Base-by-base conservation (phyloP, 2,888 invertebrate species). In the Matsumyia berberina region DNA sequence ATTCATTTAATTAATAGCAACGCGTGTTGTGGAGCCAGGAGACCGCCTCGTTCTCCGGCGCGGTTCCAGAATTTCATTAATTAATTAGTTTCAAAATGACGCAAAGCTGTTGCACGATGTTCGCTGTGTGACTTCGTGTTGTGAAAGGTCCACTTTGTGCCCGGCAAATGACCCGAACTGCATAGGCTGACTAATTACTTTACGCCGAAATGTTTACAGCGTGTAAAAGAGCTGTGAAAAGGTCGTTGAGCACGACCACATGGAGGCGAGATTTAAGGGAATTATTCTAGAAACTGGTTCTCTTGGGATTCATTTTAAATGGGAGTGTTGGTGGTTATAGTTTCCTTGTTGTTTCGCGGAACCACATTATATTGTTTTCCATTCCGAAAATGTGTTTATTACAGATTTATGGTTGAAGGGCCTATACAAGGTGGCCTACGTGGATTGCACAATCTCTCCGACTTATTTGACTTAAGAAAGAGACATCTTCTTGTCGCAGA, bases 1-100 rank as follows among this genome's bases (percentile, higher is more conserved):
- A 72, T 79, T 58, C 69, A 62, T 42, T 37, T 69, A 74, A 81
- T 69, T 57, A 69, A 81, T 24, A 62, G 55, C 46, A 33, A 66
- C 17, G 58, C 58, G 42, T 44, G 51, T 67, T 62, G 57, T 17
- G 24, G 37, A 37, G 24, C 31, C 8, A 9, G 12, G 17, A 9
- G 39, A 53, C n/a, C 42, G 8, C 37, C 19, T 37, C 15, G 19
- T 19, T 66, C 31, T 44, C 37, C 46, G 33, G 11, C 17, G 11
- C 17, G 39, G 31, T 76, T 77, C 69, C 77, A 70, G 77, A 77
- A 53, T 58, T 37, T n/a, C n/a, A n/a, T n/a, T 53, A 70, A 24
- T 70, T 70, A 64, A 66, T 76, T 77, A 31, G 35, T 58, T 24
- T 62, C 8, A 49, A 64, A 70, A 70, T 57, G 51, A 70, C 42